phyloP scores from a whole-genome alignment of 2,797 vertebrate genomes.

The Paramormyrops hopkinsi region DNA sequence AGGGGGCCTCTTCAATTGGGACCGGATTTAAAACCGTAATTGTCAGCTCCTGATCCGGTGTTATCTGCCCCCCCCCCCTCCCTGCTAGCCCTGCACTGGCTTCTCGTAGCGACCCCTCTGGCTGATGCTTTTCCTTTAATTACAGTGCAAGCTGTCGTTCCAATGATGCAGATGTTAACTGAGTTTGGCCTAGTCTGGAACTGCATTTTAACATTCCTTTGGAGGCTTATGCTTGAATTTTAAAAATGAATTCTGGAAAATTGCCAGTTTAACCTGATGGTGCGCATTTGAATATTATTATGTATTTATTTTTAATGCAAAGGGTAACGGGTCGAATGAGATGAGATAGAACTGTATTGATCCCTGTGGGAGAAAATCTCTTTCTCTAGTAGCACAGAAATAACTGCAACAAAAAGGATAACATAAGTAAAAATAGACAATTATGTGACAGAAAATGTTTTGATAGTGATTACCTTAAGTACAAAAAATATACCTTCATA shows the following conservation, averaged over 20 bases:
- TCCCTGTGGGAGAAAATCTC: background rate
- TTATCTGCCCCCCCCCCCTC: background rate
- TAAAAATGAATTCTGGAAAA: background rate
- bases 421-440: background rate
- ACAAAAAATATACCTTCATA: background rate
- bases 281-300: background rate
- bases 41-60: slow-evolving; percentile 31
- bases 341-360: background rate
- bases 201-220: background rate
- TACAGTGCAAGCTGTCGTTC: slow-evolving; percentile 32
- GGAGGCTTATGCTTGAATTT: background rate
- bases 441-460: background rate
- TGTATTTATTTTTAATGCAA: background rate
- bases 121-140: slow-evolving; percentile 28
- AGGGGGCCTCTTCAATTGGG: slow-evolving; percentile 40
- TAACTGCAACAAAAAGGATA: background rate
- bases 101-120: slow-evolving; percentile 12
- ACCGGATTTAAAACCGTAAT: slow-evolving; percentile 49
- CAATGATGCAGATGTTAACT: slow-evolving; percentile 22
- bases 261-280: slow-evolving; percentile 1
- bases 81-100: background rate
- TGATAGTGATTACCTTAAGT: background rate
- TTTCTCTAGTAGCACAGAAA: background rate
- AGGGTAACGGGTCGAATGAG: background rate
- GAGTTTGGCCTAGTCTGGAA: background rate